A percentile compares a stretch with the other conserved stretches of the same genome.
Evolutionary conservation across 2,888 invertebrate species (phyloP).

Genomic region (Ganaspis brasiliensis): DNA sequence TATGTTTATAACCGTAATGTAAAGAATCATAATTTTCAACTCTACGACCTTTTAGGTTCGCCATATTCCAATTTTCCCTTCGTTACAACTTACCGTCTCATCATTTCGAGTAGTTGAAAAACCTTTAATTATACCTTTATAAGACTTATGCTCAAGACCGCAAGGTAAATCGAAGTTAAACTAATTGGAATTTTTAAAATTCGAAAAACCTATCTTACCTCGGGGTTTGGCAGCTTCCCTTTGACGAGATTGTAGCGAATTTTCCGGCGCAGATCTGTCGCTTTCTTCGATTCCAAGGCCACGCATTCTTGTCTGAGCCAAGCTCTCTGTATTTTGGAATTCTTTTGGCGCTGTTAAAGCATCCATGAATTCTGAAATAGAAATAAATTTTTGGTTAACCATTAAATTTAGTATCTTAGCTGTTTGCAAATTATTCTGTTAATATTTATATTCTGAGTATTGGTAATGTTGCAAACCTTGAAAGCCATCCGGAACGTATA

Average conservation of each 20-base stretch:
- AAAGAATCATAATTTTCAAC: no score
- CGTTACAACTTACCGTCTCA: no score
- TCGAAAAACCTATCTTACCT: constrained; percentile 63
- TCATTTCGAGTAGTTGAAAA: no score
- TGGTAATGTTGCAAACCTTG: constrained; percentile 85
- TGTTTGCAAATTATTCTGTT: no score
- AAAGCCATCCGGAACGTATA: constrained; percentile 99
- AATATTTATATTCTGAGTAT: no score
- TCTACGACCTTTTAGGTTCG: no score
- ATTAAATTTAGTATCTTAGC: no score
- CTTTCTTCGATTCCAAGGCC: constrained; percentile 96
- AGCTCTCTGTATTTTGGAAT: constrained; percentile 69
- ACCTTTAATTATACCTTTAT: no score
- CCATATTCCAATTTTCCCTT: no score
- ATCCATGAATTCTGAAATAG: constrained; percentile 94
- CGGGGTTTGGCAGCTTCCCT: constrained; percentile 74
- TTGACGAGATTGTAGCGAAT: constrained; percentile 71
- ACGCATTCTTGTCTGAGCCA: constrained; percentile 91
- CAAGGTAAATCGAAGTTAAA: neutral
- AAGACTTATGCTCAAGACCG: constrained; percentile 42
- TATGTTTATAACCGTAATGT: no score
- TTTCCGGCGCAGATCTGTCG: constrained; percentile 80
- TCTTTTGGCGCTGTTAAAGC: constrained; percentile 95
- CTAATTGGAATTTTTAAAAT: neutral
- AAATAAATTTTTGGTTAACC: no score